Percentiles rank a stretch among this genome's conserved stretches.
Conservation (phyloP, 2,888 invertebrate species). For the Rhingia rostrata region DNA sequence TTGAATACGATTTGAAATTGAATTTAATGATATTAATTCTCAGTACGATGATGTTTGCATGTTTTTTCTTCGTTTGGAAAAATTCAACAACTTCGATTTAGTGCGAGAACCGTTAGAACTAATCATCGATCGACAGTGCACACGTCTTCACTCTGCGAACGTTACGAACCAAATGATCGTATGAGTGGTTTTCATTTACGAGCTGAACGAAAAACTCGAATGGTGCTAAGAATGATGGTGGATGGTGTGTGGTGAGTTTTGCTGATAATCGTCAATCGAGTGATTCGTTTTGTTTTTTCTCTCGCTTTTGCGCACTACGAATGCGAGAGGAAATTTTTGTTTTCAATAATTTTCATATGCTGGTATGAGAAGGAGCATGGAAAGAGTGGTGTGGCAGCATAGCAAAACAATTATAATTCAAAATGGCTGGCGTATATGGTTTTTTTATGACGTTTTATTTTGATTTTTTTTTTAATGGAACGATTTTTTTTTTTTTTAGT, state of each 20-base stretch:
- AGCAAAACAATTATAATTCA: slow-evolving; percentile 63
- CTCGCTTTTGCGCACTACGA: not conserved
- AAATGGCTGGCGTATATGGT: slow-evolving; percentile 66
- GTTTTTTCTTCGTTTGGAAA: slow-evolving; percentile 59
- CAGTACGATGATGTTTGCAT: slow-evolving; percentile 48
- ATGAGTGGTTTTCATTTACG: slow-evolving; percentile 55
- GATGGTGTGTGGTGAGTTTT: not conserved
- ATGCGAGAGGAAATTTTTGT: slow-evolving; percentile 6
- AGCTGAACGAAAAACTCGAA: slow-evolving; percentile 16
- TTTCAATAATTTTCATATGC: not conserved
- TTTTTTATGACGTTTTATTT: slow-evolving; percentile 54
- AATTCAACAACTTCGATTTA: slow-evolving; percentile 63
- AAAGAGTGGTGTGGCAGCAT: slow-evolving; percentile 5
- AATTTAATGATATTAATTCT: slow-evolving; percentile 15
- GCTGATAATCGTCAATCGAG: no score
- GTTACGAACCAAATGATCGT: slow-evolving; percentile 67
- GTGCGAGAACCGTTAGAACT: slow-evolving; percentile 66
- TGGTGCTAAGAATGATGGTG: not conserved
- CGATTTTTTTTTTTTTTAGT: not conserved
- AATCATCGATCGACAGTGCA: slow-evolving; percentile 65
- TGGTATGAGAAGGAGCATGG: not conserved
- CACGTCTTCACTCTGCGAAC: slow-evolving; percentile 61
- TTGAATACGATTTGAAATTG: slow-evolving; percentile 39
- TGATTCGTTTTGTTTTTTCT: slow-evolving; percentile 5
- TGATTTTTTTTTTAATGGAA: slow-evolving; percentile 21